These are phyloP conservation scores for Drosophila miranda DNA, from an alignment of 1,140 invertebrate species.

Conservation along the genomic window DNA sequence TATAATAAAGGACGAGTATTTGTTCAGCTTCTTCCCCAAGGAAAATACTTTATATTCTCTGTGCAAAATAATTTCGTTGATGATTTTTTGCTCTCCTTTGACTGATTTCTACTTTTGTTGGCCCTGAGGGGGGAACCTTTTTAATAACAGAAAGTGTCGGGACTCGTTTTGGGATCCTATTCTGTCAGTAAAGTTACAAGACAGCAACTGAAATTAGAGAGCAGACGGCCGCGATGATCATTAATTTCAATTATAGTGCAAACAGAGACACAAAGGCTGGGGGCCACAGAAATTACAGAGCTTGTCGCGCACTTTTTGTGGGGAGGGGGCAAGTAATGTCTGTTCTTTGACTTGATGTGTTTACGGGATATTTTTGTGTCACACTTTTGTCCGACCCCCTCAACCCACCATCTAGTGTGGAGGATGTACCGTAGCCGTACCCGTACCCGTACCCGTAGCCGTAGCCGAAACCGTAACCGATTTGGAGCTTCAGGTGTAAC, in stretches of 20 bases:
- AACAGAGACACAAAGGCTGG: slow-evolving; percentile 35
- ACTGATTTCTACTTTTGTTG: slow-evolving; percentile 7
- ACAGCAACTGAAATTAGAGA: slow-evolving; percentile 24
- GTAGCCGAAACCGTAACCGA: not conserved
- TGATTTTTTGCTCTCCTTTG: slow-evolving; percentile 27
- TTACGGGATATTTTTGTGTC: slow-evolving; percentile 4
- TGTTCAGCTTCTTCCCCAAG: slow-evolving; percentile 4
- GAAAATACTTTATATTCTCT: slow-evolving; percentile 9
- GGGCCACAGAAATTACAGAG: slow-evolving; percentile 20
- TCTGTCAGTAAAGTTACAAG: not conserved
- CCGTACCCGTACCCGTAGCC: no score
- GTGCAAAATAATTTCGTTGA: slow-evolving; percentile 27
- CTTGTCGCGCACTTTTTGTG: slow-evolving; percentile 19
- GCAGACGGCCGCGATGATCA: slow-evolving; percentile 25
- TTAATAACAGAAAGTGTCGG: slow-evolving; percentile 42
- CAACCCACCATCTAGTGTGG: no score
- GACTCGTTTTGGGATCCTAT: slow-evolving; percentile 5
- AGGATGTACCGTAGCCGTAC: no score
- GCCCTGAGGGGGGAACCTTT: not conserved
- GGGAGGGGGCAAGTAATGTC: slow-evolving; percentile 12
- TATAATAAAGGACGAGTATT: no score
- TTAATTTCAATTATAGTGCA: slow-evolving; percentile 55
- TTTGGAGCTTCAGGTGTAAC: slow-evolving; percentile 16
- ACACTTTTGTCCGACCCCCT: no score
- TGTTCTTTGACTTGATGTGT: slow-evolving; percentile 18